Conservation (phyloP, 1,140 invertebrate species). For the Papilio aristodemus region DNA sequence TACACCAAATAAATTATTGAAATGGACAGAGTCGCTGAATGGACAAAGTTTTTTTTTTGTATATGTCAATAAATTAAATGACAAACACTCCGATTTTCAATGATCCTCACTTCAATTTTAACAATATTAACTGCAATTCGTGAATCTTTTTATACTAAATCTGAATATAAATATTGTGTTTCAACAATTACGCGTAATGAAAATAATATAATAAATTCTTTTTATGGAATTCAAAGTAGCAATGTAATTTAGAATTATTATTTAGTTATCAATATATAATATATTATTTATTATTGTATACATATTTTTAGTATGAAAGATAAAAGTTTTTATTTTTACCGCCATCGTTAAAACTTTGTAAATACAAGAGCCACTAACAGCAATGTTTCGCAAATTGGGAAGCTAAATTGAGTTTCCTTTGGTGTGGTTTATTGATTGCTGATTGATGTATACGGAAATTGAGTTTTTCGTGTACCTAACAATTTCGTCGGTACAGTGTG, state of each 20-base stretch:
- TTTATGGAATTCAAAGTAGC: too few species aligned
- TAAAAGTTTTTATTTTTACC: not conserved
- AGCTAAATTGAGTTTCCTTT: slow-evolving; percentile 22
- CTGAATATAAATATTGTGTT: too few species aligned
- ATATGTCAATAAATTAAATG: slow-evolving; percentile 34
- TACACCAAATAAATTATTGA: slow-evolving; percentile 30
- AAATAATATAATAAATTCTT: too few species aligned
- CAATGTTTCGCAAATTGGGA: slow-evolving; percentile 10
- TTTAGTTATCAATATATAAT: too few species aligned
- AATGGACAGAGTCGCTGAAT: slow-evolving; percentile 29
- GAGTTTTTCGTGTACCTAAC: slow-evolving; percentile 12
- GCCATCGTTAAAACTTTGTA: not conserved
- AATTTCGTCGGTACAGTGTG: not conserved
- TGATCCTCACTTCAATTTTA: slow-evolving; percentile 1
- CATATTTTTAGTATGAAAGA: not conserved
- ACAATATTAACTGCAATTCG: not conserved
- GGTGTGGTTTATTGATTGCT: slow-evolving; percentile 23
- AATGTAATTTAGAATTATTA: too few species aligned
- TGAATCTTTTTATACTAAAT: not conserved
- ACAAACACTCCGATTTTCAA: slow-evolving; percentile 5
- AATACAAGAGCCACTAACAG: slow-evolving; percentile 15
- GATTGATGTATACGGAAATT: slow-evolving; percentile 19
- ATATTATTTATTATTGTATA: too few species aligned
- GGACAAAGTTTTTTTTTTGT: slow-evolving; percentile 26
- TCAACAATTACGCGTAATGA: too few species aligned